Evolutionary conservation across 2,113 vertebrate genomes (phyloP).

Genomic region (Dendropsophus ebraccatus): DNA sequence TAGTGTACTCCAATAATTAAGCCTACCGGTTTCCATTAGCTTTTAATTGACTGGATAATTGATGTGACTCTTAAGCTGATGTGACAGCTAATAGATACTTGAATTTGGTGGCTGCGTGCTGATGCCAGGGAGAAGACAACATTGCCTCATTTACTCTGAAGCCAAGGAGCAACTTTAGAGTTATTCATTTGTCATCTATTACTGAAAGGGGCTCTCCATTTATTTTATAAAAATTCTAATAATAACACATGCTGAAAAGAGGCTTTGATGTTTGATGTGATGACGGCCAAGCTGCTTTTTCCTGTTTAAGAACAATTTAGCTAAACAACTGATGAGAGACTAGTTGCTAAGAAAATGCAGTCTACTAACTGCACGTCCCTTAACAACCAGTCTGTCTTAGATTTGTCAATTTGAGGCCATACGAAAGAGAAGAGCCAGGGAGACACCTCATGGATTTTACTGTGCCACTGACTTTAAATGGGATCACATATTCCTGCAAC

Average conservation of each 20-base stretch:
- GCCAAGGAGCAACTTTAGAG: neutral
- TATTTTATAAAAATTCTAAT: neutral
- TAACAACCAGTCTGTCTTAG: too few species aligned
- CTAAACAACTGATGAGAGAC: too few species aligned
- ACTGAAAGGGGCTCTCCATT: too few species aligned
- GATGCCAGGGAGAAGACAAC: neutral
- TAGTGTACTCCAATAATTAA: conserved; percentile 35
- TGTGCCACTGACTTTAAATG: too few species aligned
- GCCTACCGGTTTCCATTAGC: conserved; percentile 29
- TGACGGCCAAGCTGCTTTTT: neutral
- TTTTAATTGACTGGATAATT: conserved; percentile 45
- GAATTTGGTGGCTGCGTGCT: conserved; percentile 3
- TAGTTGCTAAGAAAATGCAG: too few species aligned
- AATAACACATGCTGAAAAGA: neutral
- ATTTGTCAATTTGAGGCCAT: too few species aligned
- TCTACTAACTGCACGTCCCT: too few species aligned
- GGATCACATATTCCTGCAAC: too few species aligned
- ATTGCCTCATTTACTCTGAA: neutral
- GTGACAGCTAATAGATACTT: conserved; percentile 43
- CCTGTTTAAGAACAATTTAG: neutral
- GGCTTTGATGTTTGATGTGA: neutral
- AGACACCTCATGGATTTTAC: too few species aligned
- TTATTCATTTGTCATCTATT: neutral
- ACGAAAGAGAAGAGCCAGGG: too few species aligned
- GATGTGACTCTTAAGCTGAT: conserved; percentile 40